Conservation (phyloP, 2,113 vertebrate species). For the Strix uralensis region DNA sequence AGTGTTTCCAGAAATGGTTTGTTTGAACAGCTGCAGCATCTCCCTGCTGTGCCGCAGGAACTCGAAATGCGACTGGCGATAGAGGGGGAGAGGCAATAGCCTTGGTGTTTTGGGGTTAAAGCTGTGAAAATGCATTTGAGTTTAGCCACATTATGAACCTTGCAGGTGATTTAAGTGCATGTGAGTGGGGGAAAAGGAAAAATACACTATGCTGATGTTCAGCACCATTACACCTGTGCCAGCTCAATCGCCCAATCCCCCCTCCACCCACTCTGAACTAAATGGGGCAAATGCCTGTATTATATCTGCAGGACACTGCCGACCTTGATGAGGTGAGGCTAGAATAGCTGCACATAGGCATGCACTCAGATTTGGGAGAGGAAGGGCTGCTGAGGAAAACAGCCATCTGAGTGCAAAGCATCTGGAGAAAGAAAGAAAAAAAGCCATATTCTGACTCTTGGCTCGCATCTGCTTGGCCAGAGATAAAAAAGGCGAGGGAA, state of each 20-base stretch:
- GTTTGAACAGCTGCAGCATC: constrained; percentile 52
- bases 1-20: constrained; percentile 20
- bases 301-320: background rate
- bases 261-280: background rate
- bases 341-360: background rate
- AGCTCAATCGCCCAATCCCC: background rate
- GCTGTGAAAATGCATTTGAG: background rate
- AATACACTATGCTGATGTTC: background rate
- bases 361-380: background rate
- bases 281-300: background rate
- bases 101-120: background rate
- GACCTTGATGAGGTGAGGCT: background rate
- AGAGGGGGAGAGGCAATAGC: background rate
- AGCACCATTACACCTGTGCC: background rate
- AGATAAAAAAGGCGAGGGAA: background rate
- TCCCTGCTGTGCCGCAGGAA: background rate
- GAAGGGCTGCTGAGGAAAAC: background rate
- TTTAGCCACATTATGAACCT: background rate
- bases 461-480: background rate
- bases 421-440: background rate
- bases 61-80: background rate
- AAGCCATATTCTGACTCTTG: background rate
- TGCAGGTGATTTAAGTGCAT: background rate
- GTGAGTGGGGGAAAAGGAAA: background rate
- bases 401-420: background rate